A percentile compares a stretch with the other conserved stretches of the same genome.
These are phyloP conservation scores for Rhopalosiphum maidis DNA, from an alignment of 1,140 invertebrate genomes.

Conservation along the genomic window DNA sequence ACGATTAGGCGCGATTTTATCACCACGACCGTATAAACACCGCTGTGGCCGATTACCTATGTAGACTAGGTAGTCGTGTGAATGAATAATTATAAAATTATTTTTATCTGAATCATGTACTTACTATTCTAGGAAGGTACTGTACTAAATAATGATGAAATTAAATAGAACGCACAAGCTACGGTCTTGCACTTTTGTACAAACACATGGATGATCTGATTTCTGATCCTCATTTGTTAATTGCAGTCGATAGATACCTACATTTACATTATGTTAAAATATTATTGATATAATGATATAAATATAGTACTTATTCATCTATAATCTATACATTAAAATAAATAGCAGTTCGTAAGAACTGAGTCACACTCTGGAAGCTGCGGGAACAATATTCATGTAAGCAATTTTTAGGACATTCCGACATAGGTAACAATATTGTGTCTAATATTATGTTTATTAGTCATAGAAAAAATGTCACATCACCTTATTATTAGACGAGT, in stretches of 20 bases:
- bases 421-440: neutral
- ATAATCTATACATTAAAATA: neutral
- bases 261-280: too few relatives aligned
- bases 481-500: neutral
- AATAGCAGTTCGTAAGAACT: neutral
- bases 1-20: neutral
- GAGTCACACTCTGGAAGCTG: neutral
- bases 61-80: neutral
- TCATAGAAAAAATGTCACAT: neutral
- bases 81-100: conserved; percentile 13
- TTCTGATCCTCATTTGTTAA: neutral
- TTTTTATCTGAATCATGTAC: neutral
- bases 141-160: neutral
- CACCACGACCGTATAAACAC: neutral
- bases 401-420: too few relatives aligned
- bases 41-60: neutral
- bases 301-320: neutral
- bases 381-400: too few relatives aligned
- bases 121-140: neutral
- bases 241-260: too few relatives aligned
- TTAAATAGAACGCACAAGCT: neutral
- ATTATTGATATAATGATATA: neutral
- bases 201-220: neutral
- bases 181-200: neutral
- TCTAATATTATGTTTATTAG: too few relatives aligned